Conservation (phyloP, 1,140 invertebrate species). For the Diorhabda carinulata region DNA sequence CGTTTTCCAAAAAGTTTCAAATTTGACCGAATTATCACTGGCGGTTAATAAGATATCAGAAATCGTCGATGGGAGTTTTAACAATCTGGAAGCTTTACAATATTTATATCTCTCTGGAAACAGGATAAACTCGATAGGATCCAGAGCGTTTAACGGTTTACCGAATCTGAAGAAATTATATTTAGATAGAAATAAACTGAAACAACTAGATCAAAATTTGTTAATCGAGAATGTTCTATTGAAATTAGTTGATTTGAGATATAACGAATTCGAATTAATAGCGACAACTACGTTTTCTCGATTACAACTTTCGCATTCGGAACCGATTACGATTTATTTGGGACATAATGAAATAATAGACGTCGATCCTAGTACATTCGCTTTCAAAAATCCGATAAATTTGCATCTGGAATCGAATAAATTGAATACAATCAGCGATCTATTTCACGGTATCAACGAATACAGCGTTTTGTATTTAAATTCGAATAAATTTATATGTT, state of each 20-base stretch:
- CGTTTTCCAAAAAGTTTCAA: constrained; percentile 29
- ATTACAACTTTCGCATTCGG: constrained; percentile 5
- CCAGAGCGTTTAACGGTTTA: constrained; percentile 25
- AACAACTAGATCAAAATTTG: constrained; percentile 17
- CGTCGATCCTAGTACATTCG: constrained; percentile 8
- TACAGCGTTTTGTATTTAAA: constrained; percentile 23
- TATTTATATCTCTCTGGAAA: constrained; percentile 30
- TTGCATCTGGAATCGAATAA: constrained; percentile 24
- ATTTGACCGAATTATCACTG: constrained; percentile 28
- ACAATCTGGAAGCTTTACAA: constrained; percentile 21
- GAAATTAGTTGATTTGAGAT: constrained; percentile 19
- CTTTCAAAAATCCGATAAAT: constrained; percentile 17
- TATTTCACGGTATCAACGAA: constrained; percentile 15
- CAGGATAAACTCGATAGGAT: constrained; percentile 28
- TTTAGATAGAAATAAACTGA: constrained; percentile 31
- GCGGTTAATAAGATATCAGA: constrained; percentile 28
- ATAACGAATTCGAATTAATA: constrained; percentile 16
- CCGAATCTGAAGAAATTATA: constrained; percentile 24
- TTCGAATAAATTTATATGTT: constrained; percentile 23
- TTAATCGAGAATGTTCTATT: constrained; percentile 18
- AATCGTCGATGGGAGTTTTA: constrained; percentile 27
- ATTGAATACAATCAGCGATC: neutral
- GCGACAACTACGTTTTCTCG: constrained; percentile 14
- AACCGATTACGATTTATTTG: constrained; percentile 13
- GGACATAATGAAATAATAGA: constrained; percentile 20